Base-by-base conservation (phyloP, 2,888 invertebrate species). In the Nomada ferruginata region DNA sequence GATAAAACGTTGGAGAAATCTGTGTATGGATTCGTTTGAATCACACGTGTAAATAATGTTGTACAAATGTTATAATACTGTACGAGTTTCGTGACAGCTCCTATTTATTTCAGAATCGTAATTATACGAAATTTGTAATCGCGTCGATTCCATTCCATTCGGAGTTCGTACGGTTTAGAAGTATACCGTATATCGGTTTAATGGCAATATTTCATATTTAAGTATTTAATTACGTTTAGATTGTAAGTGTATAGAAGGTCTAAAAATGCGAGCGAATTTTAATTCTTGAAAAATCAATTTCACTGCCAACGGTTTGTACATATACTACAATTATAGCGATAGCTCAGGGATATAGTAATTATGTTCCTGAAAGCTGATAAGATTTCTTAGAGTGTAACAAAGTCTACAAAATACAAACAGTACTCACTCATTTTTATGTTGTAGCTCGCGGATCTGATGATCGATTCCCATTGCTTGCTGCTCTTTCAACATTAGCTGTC, bases 401-500 rank as follows among this genome's bases (percentile, higher is more conserved):
- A 50, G 20, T 57, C 73, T 73, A 69, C 79, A 74, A 69, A 82
- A 82, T 66, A 76, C 20, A 29, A 65, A 61, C 72, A 53, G 65
- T 87, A 93, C 93, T 93, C 77, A 93, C 93, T 92, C 91, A 86
- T 93, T 92, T 69, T 90, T 92, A 44, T 91, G 92, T 64, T 92
- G 90, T 36, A 92, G 42, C 18, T 93, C 93, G 2, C 87, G 90
- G 44, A 92, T 85, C 79, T 92, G 93, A 66, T 93, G 91, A 52
- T 92, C 90, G 68, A 89, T 74, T 47, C 82, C 86, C 10, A 82
- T 77, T 0, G 72, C 64, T 60, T 92, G 90, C 64, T 93, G 91
- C 15, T 95, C 95, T 88, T 96, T 96, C 47, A 94, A 94, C 89
- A 95, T 95, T 0, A 96, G 82, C 85, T 97, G 96, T 73, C 95